These are phyloP conservation scores for Myotis yumanensis DNA, from an alignment of 2,113 vertebrate genomes.

Conservation along the genomic window DNA sequence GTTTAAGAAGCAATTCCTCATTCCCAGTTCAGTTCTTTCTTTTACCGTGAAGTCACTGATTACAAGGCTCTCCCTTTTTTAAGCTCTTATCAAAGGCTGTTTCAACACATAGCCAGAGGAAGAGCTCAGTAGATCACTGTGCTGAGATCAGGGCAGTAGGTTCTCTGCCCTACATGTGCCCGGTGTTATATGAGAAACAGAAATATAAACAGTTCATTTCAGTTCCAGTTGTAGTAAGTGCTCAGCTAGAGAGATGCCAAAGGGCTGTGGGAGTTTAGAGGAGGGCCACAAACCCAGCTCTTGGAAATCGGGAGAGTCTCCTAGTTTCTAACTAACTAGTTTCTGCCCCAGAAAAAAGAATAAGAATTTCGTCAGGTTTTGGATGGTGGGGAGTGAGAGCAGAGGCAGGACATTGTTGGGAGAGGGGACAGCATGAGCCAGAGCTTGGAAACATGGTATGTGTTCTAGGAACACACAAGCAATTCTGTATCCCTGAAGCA, in stretches of 20 bases:
- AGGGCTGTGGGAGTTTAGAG: not conserved
- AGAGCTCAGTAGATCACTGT: not conserved
- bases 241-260: not conserved
- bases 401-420: not conserved
- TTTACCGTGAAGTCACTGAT: constrained; percentile 1
- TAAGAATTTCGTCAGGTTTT: not conserved
- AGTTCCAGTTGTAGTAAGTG: not conserved
- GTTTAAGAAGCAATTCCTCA: constrained; percentile 31
- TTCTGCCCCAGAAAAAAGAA: not conserved
- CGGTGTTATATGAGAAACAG: not conserved
- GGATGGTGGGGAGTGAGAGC: not conserved
- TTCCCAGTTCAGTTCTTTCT: not conserved
- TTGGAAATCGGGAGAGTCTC: not conserved
- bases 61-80: not conserved
- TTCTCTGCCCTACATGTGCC: not conserved
- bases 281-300: not conserved
- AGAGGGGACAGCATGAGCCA: not conserved
- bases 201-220: constrained; percentile 11
- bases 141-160: not conserved
- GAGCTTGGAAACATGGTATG: not conserved
- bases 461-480: not conserved
- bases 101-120: not conserved
- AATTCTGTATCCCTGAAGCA: not conserved
- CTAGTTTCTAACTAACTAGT: not conserved
- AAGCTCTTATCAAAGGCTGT: not conserved